A percentile compares a stretch with the other conserved stretches of the same genome.
These are phyloP conservation scores for Darevskia nairensis DNA, from an alignment of 2,797 vertebrate species.

Conservation along the genomic window DNA sequence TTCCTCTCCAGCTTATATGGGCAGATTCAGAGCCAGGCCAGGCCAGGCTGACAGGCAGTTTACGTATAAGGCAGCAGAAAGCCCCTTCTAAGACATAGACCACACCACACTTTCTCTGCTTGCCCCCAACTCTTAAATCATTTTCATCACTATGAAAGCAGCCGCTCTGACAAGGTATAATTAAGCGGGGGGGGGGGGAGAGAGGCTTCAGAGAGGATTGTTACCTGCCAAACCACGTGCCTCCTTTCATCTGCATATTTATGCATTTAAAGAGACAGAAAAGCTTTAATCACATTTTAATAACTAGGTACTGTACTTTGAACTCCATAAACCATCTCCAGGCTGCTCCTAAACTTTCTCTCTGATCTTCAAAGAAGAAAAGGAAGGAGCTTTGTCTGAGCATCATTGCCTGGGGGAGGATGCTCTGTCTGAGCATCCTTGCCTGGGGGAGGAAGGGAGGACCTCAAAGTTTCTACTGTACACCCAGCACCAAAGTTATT, in stretches of 20 bases:
- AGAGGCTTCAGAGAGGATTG: slow-evolving; percentile 70
- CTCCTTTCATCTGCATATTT: slow-evolving; percentile 75
- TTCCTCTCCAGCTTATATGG: slow-evolving; percentile 56
- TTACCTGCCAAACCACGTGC: slow-evolving; percentile 66
- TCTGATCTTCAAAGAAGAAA: slow-evolving; percentile 68
- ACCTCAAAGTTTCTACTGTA: slow-evolving; percentile 2
- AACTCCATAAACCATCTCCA: slow-evolving; percentile 69
- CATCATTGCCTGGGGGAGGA: neutral
- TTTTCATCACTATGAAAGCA: slow-evolving; percentile 70
- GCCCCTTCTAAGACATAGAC: slow-evolving; percentile 58
- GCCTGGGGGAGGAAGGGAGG: neutral
- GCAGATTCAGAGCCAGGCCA: slow-evolving; percentile 54
- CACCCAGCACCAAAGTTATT: neutral
- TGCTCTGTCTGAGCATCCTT: slow-evolving; percentile 15
- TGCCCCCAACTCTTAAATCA: slow-evolving; percentile 72
- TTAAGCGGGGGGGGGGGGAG: slow-evolving; percentile 60
- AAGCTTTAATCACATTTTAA: slow-evolving; percentile 73
- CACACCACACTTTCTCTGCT: slow-evolving; percentile 60
- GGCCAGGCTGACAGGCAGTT: slow-evolving; percentile 64
- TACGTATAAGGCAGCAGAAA: slow-evolving; percentile 56
- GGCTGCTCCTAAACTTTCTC: slow-evolving; percentile 67
- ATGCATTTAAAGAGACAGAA: slow-evolving; percentile 69
- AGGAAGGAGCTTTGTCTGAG: slow-evolving; percentile 57
- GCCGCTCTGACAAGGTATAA: slow-evolving; percentile 68
- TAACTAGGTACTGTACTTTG: slow-evolving; percentile 63